These are phyloP conservation scores for Petrocephalus microphthalmus DNA, from an alignment of 2,113 vertebrate species.

Conservation along the genomic window DNA sequence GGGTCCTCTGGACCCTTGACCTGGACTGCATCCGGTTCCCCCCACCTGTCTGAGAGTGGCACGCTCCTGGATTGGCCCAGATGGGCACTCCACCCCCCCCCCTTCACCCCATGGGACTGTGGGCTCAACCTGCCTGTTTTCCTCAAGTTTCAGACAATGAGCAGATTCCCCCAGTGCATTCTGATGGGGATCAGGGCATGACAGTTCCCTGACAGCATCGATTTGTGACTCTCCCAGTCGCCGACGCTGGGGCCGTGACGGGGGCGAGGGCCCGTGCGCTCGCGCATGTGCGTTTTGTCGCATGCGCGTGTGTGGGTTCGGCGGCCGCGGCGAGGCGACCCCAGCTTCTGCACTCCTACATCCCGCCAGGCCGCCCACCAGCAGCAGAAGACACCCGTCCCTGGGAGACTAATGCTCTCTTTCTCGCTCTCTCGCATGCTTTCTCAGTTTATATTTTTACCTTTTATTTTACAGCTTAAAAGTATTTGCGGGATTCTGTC, in stretches of 20 bases:
- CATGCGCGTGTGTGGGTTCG: not conserved
- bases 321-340: not conserved
- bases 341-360: not conserved
- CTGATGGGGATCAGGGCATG: not conserved
- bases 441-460: constrained; percentile 1
- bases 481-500: not conserved
- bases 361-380: not conserved
- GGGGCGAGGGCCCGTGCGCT: not conserved
- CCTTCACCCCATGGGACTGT: not conserved
- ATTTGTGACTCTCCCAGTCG: constrained; percentile 5
- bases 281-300: not conserved
- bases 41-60: not conserved
- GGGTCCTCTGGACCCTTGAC: not conserved
- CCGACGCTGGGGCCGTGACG: no score
- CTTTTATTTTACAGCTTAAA: not conserved
- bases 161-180: not conserved
- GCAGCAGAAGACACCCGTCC: constrained; percentile 21
- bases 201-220: constrained; percentile 8
- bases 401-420: constrained; percentile 9
- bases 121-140: not conserved
- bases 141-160: not conserved
- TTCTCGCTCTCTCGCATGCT: not conserved
- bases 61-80: not conserved
- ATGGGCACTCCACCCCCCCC: not conserved
- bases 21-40: not conserved